Base-by-base conservation (phyloP, 2,888 invertebrate genomes). In the Machimus rusticus region DNA sequence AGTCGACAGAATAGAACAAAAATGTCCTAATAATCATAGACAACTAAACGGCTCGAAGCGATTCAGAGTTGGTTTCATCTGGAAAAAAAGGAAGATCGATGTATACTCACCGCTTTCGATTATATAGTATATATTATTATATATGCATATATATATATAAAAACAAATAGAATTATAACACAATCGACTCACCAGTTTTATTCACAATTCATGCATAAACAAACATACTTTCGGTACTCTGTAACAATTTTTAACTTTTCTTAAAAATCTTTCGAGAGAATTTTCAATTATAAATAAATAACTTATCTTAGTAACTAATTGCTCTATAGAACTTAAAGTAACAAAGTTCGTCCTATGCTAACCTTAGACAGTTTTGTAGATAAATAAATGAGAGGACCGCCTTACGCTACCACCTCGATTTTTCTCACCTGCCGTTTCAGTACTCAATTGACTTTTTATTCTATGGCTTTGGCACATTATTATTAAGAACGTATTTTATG, bases 241-340 rank as follows among this genome's bases (percentile, higher is more conserved):
- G 23, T 78, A 78, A 78, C 78, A 78, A 78, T 37, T 37, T 78
- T 77, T 46, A 81, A 81, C 79, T 81, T 46, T 51, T 51, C 81
- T 81, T 81, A 81, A 81, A 78, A 81, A 81, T 81, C 51, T 81
- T 81, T 76, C 39, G 76, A 81, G 81, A 81, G 81, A 34, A 55
- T 81, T 81, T 66, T 78, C 43, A 39, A 43, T 81, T 55, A 81
- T 81, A 81, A 81, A 81, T 81, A 81, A 81, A 51, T 81, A 81
- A 51, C 28, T 81, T 81, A 81, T 28, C 81, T 81, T 81, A 81
- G 16, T 43, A 81, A 51, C 81, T 81, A 81, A 81, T 81, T 51
- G 23, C 55, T 34, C 23, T 81, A 81, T 81, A 81, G 55, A 51
- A 81, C 81, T 81, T 55, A 81, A 51, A 81, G 81, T 81, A 81